Conservation (phyloP, 2,888 invertebrate species). For the Megaustenia siamemsis region DNA sequence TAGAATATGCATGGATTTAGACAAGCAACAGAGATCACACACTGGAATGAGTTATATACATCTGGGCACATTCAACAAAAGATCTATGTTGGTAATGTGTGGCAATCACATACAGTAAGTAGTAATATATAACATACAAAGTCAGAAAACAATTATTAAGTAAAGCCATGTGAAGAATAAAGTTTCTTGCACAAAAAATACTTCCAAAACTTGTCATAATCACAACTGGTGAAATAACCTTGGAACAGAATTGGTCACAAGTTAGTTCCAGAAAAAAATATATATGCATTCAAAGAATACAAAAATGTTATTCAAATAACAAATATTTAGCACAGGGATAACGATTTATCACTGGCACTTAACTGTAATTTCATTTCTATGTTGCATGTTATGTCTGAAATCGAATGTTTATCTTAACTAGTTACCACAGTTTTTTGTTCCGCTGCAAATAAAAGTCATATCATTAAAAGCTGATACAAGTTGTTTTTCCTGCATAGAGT, state of each 20-base stretch:
- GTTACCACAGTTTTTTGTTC: too few relatives aligned
- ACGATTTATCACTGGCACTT: too few relatives aligned
- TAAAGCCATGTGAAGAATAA: conserved; percentile 13
- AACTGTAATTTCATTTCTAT: too few relatives aligned
- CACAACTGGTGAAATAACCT: conserved; percentile 5
- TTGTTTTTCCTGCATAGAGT: too few relatives aligned
- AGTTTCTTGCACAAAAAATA: neutral
- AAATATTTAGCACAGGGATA: too few relatives aligned
- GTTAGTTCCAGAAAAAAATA: neutral
- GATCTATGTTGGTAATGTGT: neutral
- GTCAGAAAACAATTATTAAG: conserved; percentile 5
- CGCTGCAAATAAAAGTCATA: too few relatives aligned
- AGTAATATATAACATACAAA: neutral
- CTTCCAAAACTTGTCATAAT: conserved; percentile 6
- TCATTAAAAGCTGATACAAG: too few relatives aligned
- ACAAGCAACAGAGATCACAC: neutral
- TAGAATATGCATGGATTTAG: neutral
- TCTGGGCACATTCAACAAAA: neutral
- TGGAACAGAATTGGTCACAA: conserved; percentile 24
- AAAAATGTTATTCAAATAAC: too few relatives aligned
- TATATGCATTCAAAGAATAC: too few relatives aligned
- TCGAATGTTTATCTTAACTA: too few relatives aligned
- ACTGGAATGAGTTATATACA: neutral
- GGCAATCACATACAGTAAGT: neutral
- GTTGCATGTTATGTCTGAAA: too few relatives aligned